These are phyloP conservation scores for Donacobius atricapilla DNA, from an alignment of 2,113 vertebrate species.

Conservation along the genomic window DNA sequence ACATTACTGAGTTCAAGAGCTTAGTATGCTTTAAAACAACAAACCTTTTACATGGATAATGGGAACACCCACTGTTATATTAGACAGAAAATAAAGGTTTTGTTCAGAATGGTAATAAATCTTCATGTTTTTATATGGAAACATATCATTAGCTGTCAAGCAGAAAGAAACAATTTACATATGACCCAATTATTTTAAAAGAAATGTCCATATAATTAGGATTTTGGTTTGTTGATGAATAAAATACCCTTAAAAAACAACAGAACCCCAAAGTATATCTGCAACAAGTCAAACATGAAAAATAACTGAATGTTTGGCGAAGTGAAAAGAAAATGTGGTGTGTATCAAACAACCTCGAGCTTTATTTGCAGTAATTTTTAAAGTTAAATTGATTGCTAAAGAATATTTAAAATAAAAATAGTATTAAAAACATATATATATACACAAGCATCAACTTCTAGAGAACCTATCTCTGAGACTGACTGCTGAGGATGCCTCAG, in stretches of 20 bases:
- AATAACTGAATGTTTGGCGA: neutral
- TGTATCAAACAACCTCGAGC: neutral
- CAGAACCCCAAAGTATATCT: fast-evolving
- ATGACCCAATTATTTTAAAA: neutral
- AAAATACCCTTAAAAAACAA: neutral
- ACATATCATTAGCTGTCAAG: neutral
- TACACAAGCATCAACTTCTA: neutral
- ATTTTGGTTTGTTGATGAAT: neutral
- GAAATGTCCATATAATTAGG: neutral
- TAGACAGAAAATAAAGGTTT: neutral
- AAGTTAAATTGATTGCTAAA: neutral
- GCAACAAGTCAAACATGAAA: neutral
- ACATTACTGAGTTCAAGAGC: neutral
- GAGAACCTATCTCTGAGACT: neutral
- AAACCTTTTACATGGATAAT: neutral
- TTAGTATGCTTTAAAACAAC: slow-evolving; percentile 1
- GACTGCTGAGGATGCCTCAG: neutral
- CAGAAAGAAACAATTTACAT: neutral
- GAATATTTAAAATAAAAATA: neutral
- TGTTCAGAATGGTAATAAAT: neutral
- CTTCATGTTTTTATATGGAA: neutral
- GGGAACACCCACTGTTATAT: neutral
- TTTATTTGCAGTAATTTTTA: neutral
- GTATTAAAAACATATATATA: too few species aligned
- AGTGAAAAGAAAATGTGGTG: neutral